Evolutionary conservation across 2,113 vertebrate genomes (phyloP).

Genomic region (Bubo scandiacus): DNA sequence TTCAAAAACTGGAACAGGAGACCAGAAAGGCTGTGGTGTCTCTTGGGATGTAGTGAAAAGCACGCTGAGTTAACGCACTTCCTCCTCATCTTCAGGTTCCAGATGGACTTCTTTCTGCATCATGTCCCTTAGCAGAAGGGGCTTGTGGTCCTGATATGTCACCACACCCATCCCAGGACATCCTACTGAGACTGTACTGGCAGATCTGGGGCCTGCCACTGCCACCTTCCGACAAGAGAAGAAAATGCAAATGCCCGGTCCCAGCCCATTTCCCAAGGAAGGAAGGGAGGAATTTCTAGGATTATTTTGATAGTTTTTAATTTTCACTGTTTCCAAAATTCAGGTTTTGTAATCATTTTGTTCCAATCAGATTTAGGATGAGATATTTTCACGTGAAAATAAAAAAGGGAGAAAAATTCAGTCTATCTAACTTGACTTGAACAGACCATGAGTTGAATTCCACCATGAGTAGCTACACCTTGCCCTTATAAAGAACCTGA

Average conservation of each 20-base stretch:
- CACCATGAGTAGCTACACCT: neutral
- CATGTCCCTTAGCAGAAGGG: accelerated
- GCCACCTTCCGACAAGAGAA: slow-evolving; percentile 37
- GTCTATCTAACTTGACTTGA: neutral
- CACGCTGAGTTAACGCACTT: neutral
- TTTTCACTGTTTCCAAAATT: neutral
- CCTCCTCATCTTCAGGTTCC: neutral
- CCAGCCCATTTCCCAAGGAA: neutral
- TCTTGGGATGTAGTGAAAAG: neutral
- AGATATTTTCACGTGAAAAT: neutral
- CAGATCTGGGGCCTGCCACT: neutral
- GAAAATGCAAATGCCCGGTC: neutral
- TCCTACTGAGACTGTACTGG: accelerated
- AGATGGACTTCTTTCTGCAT: neutral
- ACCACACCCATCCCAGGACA: neutral
- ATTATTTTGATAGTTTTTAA: accelerated
- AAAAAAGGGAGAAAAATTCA: neutral
- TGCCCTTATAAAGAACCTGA: neutral
- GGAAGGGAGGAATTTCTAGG: neutral
- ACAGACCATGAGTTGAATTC: neutral
- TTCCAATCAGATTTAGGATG: neutral
- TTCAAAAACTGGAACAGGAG: neutral
- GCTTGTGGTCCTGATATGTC: accelerated
- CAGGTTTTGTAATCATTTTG: accelerated
- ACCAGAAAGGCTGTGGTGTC: neutral